A percentile compares a stretch with the other conserved stretches of the same genome.
These are phyloP conservation scores for Perdita meconis DNA, from an alignment of 2,888 invertebrate species.

Conservation along the genomic window DNA sequence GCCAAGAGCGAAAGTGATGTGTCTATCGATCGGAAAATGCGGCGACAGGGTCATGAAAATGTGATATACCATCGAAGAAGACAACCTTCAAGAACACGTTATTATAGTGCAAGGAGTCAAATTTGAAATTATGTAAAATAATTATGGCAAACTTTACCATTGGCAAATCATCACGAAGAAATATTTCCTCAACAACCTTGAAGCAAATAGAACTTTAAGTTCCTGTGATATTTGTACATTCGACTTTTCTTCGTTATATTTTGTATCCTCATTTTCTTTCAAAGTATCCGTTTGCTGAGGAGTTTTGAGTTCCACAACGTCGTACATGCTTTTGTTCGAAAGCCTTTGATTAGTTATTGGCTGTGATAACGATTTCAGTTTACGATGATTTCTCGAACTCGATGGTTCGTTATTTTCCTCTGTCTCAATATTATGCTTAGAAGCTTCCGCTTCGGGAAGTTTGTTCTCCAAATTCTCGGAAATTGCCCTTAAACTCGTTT, in stretches of 20 bases:
- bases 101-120: neutral
- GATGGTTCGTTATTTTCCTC: slow-evolving; percentile 52
- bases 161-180: slow-evolving; percentile 65
- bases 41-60: slow-evolving; percentile 83
- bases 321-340: slow-evolving; percentile 48
- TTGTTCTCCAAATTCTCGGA: slow-evolving; percentile 66
- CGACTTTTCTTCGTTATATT: slow-evolving; percentile 38
- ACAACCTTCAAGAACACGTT: slow-evolving; percentile 81
- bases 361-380: slow-evolving; percentile 52
- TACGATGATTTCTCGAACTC: slow-evolving; percentile 52
- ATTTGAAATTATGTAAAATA: neutral
- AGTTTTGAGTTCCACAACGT: slow-evolving; percentile 47
- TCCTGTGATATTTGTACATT: slow-evolving; percentile 21
- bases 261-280: slow-evolving; percentile 46
- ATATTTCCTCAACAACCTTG: slow-evolving; percentile 64
- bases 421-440: slow-evolving; percentile 38
- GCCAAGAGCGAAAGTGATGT: slow-evolving; percentile 84
- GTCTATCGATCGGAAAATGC: slow-evolving; percentile 84
- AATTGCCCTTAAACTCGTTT: slow-evolving; percentile 60
- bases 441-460: slow-evolving; percentile 51
- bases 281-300: slow-evolving; percentile 50
- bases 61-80: slow-evolving; percentile 84
- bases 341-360: slow-evolving; percentile 35
- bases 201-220: slow-evolving; percentile 51
- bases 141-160: slow-evolving; percentile 64